These are phyloP conservation scores for Andrena dorsata DNA, from an alignment of 2,888 invertebrate species.

Conservation along the genomic window DNA sequence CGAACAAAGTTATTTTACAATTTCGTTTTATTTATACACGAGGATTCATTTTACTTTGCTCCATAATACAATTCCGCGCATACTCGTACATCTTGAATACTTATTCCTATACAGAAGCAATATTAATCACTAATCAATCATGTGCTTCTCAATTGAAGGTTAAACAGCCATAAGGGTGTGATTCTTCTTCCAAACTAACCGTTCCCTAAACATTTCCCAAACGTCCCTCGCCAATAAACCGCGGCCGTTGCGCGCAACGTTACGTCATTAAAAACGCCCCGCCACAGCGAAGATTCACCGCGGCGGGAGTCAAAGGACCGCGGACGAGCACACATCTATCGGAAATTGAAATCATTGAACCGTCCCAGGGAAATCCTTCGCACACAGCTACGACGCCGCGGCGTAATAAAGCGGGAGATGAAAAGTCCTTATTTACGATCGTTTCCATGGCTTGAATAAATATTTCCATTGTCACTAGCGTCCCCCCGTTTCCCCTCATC, in stretches of 20 bases:
- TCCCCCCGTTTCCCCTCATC: not conserved
- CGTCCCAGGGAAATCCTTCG: not conserved
- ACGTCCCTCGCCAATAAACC: not conserved
- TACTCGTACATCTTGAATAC: too few species aligned
- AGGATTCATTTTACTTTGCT: too few species aligned
- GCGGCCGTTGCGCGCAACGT: not conserved
- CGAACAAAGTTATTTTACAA: too few species aligned
- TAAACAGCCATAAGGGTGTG: too few species aligned
- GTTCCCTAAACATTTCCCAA: not conserved
- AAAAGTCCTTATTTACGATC: conserved; percentile 38
- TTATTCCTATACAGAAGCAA: too few species aligned
- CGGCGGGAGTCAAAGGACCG: not conserved
- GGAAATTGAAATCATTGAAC: conserved; percentile 25
- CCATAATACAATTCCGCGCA: too few species aligned
- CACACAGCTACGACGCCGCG: not conserved
- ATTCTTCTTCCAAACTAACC: not conserved
- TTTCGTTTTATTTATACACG: too few species aligned
- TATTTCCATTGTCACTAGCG: conserved; percentile 10
- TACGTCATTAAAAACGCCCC: conserved; percentile 3
- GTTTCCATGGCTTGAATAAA: conserved; percentile 12
- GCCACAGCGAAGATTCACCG: not conserved
- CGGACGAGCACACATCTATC: not conserved
- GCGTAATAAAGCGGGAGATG: conserved; percentile 18
- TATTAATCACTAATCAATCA: too few species aligned
- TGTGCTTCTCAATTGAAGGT: too few species aligned